Evolutionary conservation across 2,797 vertebrate species (phyloP), one percentile per base, ranked within the genome.

Genomic region (Tangara arthus): DNA sequence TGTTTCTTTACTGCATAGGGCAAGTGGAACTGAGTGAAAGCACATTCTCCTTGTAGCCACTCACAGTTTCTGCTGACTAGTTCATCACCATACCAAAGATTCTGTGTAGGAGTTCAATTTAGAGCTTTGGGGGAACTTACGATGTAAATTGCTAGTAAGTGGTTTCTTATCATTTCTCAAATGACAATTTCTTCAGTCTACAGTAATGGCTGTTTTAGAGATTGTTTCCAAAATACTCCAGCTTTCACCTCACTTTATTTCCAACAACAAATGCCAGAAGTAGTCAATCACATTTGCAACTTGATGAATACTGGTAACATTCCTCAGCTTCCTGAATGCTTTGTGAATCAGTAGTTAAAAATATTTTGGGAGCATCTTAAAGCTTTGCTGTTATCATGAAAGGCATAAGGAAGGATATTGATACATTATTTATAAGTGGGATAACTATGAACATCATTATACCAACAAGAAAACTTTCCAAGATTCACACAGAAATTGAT

Each of bases 221-320:
- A 23, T 59, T 9, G 46, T 68, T 87, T 91, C 69, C 56, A 87
- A 89, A 89, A 87, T 53, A 85, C 35, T 56, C 46, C 1, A 2
- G 24, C 68, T 89, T 34, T 59, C 86, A 72, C 24, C 47, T 88
- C 79, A n/a, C 50, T 93, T 63, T 42, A 85, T 57, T 87, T 91
- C 81, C 78, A 93, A 77, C 26, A 77, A 53, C 42, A 85, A 77
- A 69, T 75, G 66, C 93, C 78, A 87, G 52, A 82, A 82, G 66
- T 49, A 91, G 57, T 70, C 70, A 53, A 73, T 84, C 72, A 72
- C 42, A 46, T 93, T 91, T 95, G 75, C 75, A 89, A 77, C 63
- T 87, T 61, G 22, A 61, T 57, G 44, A 57, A 52, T 12, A 32
- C 3, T 18, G 18, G 39, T 59, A 83, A 69, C 68, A 41, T 78